Conservation (phyloP, 2,797 vertebrate species). For the Characodon lateralis region DNA sequence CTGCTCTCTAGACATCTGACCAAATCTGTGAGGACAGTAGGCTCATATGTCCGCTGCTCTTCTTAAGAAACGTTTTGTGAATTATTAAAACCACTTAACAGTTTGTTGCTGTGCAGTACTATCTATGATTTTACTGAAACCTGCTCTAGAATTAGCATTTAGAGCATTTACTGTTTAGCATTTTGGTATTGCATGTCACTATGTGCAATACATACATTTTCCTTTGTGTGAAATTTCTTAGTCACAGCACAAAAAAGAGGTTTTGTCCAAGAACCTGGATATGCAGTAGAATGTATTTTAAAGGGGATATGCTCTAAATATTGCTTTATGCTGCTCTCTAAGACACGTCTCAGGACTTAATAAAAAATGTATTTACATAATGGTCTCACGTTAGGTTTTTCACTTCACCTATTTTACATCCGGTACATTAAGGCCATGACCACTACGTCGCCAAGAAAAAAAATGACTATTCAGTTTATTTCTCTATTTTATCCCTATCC, state of each 20-base stretch:
- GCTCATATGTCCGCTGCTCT: slow-evolving; percentile 59
- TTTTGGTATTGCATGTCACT: slow-evolving; percentile 5
- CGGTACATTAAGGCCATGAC: not conserved
- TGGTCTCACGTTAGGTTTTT: slow-evolving; percentile 8
- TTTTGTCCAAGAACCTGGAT: slow-evolving; percentile 7
- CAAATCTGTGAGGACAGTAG: slow-evolving; percentile 46
- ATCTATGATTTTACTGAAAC: slow-evolving; percentile 40
- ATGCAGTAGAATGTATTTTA: slow-evolving; percentile 15
- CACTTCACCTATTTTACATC: not conserved
- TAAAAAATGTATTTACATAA: slow-evolving; percentile 2
- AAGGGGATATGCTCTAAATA: slow-evolving; percentile 26
- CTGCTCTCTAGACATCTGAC: slow-evolving; percentile 27
- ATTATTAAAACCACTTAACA: slow-evolving; percentile 76
- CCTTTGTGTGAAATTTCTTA: not conserved
- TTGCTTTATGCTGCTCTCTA: slow-evolving; percentile 9
- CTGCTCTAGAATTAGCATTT: slow-evolving; percentile 32
- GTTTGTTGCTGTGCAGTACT: slow-evolving; percentile 53
- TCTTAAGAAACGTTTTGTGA: slow-evolving; percentile 60
- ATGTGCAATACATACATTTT: not conserved
- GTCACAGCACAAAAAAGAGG: not conserved
- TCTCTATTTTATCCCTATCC: too few species aligned
- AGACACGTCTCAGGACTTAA: not conserved
- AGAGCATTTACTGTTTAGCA: slow-evolving; percentile 28
- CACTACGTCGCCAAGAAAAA: not conserved
- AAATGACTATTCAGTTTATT: too few species aligned